Conservation (phyloP, 2,888 invertebrate species). For the Polydrusus tereticollis region DNA sequence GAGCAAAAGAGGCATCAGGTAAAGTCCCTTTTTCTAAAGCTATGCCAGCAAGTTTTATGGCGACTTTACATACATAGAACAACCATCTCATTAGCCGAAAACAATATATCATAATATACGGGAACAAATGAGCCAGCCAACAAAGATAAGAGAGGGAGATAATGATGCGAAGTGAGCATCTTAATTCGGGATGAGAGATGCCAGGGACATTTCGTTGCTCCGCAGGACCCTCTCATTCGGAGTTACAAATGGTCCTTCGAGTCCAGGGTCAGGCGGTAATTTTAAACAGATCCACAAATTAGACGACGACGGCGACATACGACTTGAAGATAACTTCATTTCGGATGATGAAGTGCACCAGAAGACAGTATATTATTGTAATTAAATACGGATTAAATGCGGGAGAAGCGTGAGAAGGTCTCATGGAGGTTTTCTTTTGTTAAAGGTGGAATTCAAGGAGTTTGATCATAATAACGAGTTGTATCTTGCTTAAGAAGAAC, state of each 20-base stretch:
- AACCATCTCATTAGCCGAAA: conserved; percentile 28
- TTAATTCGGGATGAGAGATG: conserved; percentile 49
- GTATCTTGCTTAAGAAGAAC: too few relatives aligned
- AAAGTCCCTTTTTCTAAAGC: too few relatives aligned
- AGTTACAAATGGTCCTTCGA: conserved; percentile 47
- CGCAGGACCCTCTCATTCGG: conserved; percentile 25
- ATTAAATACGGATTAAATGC: conserved; percentile 25
- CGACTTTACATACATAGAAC: background rate
- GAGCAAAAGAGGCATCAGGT: too few relatives aligned
- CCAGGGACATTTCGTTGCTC: conserved; percentile 42
- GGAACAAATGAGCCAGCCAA: conserved; percentile 20
- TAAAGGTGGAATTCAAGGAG: too few relatives aligned
- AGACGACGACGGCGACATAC: conserved; percentile 41
- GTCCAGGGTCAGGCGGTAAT: conserved; percentile 48
- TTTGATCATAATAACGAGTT: too few relatives aligned
- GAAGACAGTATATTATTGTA: conserved; percentile 34
- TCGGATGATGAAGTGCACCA: conserved; percentile 34
- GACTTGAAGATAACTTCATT: conserved; percentile 47
- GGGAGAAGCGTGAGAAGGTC: background rate
- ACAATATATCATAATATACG: conserved; percentile 35
- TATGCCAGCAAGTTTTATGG: too few relatives aligned
- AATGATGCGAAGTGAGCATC: conserved; percentile 49
- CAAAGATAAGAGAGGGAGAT: conserved; percentile 46
- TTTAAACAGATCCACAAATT: conserved; percentile 51
- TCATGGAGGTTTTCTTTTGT: too few relatives aligned